Conservation (phyloP, 2,888 invertebrate genomes). For the Sclerodermus sp. region DNA sequence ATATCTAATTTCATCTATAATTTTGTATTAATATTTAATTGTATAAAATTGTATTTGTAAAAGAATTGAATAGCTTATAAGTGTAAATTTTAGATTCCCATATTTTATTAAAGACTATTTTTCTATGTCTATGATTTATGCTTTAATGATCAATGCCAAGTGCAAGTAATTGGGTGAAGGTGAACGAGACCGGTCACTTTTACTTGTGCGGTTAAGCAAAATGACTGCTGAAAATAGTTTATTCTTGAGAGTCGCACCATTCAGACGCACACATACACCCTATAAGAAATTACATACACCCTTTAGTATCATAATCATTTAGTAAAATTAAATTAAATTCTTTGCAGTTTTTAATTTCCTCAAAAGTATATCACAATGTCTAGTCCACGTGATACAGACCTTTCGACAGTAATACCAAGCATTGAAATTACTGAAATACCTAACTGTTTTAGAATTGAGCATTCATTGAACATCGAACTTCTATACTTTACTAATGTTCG, state of each 20-base stretch:
- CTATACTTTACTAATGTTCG: too few relatives aligned
- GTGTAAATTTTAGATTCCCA: too few relatives aligned
- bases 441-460: neutral
- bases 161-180: slow-evolving; percentile 42
- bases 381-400: neutral
- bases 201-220: slow-evolving; percentile 19
- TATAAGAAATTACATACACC: too few relatives aligned
- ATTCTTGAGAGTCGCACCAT: neutral
- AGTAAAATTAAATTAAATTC: neutral
- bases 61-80: too few relatives aligned
- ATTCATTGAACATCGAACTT: neutral
- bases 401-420: neutral
- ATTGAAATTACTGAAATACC: neutral
- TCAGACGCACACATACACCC: neutral
- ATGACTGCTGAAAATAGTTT: neutral
- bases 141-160: slow-evolving; percentile 36
- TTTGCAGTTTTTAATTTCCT: too few relatives aligned
- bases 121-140: too few relatives aligned
- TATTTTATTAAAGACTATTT: too few relatives aligned
- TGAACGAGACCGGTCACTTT: slow-evolving; percentile 41
- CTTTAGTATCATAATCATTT: too few relatives aligned
- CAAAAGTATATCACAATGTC: neutral
- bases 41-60: too few relatives aligned
- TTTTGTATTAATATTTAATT: too few relatives aligned
- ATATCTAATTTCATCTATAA: too few relatives aligned